These are phyloP conservation scores for Sinocyclocheilus grahami DNA, from an alignment of 2,113 vertebrate genomes.

Conservation along the genomic window DNA sequence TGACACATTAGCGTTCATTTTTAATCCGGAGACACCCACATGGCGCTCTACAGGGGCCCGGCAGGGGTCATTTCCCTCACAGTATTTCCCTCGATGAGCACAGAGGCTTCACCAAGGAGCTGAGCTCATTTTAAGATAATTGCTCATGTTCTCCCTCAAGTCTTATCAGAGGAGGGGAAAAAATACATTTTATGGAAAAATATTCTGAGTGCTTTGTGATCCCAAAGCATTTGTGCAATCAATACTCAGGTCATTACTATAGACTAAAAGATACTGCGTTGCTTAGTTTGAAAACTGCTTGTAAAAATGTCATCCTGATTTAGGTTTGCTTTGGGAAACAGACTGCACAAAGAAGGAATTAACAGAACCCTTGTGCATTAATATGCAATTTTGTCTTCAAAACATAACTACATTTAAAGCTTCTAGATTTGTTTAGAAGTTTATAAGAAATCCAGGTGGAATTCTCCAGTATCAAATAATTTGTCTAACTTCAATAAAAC, in stretches of 20 bases:
- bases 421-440: neutral
- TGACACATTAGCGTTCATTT: constrained; percentile 34
- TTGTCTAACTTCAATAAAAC: neutral
- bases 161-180: constrained; percentile 66
- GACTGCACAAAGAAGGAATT: constrained; percentile 33
- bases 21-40: constrained; percentile 62
- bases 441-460: neutral
- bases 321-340: constrained; percentile 9
- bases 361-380: constrained; percentile 40
- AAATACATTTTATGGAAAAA: constrained; percentile 47
- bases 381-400: constrained; percentile 3
- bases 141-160: constrained; percentile 68
- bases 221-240: constrained; percentile 52
- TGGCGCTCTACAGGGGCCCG: constrained; percentile 65
- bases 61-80: constrained; percentile 69
- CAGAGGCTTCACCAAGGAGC: constrained; percentile 66
- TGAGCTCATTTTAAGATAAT: constrained; percentile 76
- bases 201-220: constrained; percentile 54
- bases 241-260: constrained; percentile 51
- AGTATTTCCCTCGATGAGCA: constrained; percentile 63
- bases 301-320: constrained; percentile 26
- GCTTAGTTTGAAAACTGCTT: constrained; percentile 22
- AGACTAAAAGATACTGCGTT: constrained; percentile 32
- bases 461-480: neutral
- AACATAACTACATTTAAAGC: constrained; percentile 6